Percentiles rank a stretch among this genome's conserved stretches.
phyloP scores from a whole-genome alignment of 1,140 invertebrate species.

The Calephelis nemesis region DNA sequence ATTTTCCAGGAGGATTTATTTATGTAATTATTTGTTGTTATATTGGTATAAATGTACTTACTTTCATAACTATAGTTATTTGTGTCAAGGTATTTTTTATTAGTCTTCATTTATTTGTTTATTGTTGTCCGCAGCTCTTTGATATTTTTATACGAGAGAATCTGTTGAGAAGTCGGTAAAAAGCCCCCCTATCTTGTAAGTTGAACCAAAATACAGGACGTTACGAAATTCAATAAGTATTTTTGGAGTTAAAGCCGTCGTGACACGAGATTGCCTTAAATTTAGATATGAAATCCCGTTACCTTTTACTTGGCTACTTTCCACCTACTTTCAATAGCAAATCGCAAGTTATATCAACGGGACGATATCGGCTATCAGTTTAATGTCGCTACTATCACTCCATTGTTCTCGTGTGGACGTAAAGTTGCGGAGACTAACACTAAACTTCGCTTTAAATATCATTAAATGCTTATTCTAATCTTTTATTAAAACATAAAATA shows the following conservation, averaged over 20 bases:
- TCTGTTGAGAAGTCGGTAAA: no score
- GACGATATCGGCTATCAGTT: slow-evolving; percentile 5
- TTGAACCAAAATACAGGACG: no score
- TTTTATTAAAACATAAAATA: not conserved
- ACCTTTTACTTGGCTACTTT: not conserved
- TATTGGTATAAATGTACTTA: no score
- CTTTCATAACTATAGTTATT: no score
- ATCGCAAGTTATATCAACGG: not conserved
- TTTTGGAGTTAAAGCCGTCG: not conserved
- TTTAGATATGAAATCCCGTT: not conserved
- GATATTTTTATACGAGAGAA: no score
- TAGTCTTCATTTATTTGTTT: no score
- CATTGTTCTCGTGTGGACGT: slow-evolving; percentile 2
- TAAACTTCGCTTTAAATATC: slow-evolving; percentile 10
- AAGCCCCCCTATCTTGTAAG: no score
- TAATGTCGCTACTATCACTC: slow-evolving; percentile 8
- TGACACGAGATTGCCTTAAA: not conserved
- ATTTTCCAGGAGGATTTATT: no score
- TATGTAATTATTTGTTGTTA: no score
- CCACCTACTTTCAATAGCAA: not conserved
- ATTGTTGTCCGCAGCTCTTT: no score
- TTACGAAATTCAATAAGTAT: no score
- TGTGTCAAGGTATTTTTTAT: no score
- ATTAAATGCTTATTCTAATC: not conserved
- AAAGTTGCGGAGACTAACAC: not conserved